phyloP scores from a whole-genome alignment of 2,888 invertebrate genomes.

The Drosophila koepferae region DNA sequence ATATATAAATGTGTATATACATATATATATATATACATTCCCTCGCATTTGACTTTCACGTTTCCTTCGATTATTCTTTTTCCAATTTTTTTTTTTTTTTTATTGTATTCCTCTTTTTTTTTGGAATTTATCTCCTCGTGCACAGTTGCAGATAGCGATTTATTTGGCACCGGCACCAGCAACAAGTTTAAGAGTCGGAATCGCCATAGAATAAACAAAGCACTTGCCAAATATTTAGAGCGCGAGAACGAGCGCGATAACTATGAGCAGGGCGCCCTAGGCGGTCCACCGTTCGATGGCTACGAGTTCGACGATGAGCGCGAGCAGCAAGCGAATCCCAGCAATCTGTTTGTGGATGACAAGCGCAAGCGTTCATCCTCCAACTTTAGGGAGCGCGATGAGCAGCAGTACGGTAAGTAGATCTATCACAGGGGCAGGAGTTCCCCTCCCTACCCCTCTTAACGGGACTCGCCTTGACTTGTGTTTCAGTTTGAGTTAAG shows the following conservation, averaged over 20 bases:
- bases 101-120: conserved; percentile 29
- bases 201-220: conserved; percentile 83
- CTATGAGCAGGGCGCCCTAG: conserved; percentile 71
- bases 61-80: conserved; percentile 9
- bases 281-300: conserved; percentile 62
- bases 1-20: neutral
- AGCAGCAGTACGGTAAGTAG: conserved; percentile 83
- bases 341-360: conserved; percentile 71
- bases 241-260: conserved; percentile 75
- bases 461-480: too few relatives aligned
- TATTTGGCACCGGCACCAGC: conserved; percentile 66
- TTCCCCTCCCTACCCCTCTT: too few relatives aligned
- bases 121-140: conserved; percentile 16
- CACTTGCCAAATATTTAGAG: conserved; percentile 84
- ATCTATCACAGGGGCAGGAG: neutral
- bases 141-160: conserved; percentile 71
- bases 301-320: conserved; percentile 82
- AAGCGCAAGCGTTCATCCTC: conserved; percentile 82
- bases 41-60: conserved; percentile 33
- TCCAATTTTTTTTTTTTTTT: conserved; percentile 7
- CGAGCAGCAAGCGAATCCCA: conserved; percentile 49
- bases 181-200: conserved; percentile 77
- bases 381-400: conserved; percentile 84
- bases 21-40: neutral
- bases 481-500: neutral